Percentiles rank a stretch among this genome's conserved stretches.
Evolutionary conservation across 1,140 invertebrate genomes (phyloP).

Genomic region (Orchestia grillus): DNA sequence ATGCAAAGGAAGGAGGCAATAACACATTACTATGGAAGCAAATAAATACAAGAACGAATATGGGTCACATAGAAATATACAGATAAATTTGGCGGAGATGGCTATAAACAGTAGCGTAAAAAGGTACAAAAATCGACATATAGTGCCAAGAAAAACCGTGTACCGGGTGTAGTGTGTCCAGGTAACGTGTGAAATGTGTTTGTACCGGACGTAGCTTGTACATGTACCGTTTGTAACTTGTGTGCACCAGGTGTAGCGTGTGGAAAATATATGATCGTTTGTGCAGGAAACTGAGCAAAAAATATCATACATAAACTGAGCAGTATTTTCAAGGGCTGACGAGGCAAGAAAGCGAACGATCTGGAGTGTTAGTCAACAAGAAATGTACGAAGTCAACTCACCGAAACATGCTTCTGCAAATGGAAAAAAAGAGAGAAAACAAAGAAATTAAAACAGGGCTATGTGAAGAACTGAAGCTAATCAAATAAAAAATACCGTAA

Average conservation of each 20-base stretch:
- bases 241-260: neutral
- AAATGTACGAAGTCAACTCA: slow-evolving; percentile 21
- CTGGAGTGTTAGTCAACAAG: neutral
- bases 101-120: too few species aligned
- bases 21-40: too few species aligned
- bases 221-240: neutral
- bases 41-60: too few species aligned
- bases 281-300: neutral
- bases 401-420: slow-evolving; percentile 53
- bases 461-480: neutral
- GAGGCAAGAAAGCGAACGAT: neutral
- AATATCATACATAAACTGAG: neutral
- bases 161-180: too few species aligned
- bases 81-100: too few species aligned
- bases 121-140: too few species aligned
- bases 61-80: too few species aligned
- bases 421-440: neutral
- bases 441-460: neutral
- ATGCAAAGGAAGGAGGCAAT: too few species aligned
- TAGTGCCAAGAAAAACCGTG: too few species aligned
- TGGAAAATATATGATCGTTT: neutral
- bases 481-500: neutral
- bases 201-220: neutral
- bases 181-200: neutral
- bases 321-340: neutral